Evolutionary conservation across 2,797 vertebrate genomes (phyloP).

Genomic region (Anolis apletophallus): DNA sequence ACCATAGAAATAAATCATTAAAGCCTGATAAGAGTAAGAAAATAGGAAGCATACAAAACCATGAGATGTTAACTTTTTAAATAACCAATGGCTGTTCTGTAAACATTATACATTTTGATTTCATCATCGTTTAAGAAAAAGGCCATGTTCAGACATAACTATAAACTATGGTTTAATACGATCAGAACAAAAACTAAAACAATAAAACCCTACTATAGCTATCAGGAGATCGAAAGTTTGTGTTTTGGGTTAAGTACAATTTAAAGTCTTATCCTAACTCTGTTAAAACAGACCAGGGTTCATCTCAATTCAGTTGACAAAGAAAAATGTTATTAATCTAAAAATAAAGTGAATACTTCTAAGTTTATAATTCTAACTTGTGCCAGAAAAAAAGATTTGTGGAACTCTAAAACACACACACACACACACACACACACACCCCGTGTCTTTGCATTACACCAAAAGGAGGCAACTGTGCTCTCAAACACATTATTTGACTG

Average conservation of each 20-base stretch:
- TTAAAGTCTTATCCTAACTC: not conserved
- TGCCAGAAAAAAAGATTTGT: not conserved
- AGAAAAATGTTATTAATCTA: not conserved
- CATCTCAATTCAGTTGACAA: not conserved
- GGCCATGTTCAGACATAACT: not conserved
- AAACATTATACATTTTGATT: not conserved
- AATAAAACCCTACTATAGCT: not conserved
- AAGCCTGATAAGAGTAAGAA: not conserved
- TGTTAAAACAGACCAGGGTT: not conserved
- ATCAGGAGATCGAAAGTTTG: not conserved
- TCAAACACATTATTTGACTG: not conserved
- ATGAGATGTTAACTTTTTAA: not conserved
- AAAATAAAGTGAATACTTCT: not conserved
- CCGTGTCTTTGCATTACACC: not conserved
- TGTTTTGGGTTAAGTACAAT: not conserved
- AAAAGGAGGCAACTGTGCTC: not conserved
- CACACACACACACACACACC: too few species aligned
- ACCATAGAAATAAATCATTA: not conserved
- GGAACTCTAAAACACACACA: too few species aligned
- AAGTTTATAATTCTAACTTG: not conserved
- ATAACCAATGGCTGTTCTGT: not conserved
- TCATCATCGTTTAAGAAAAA: not conserved
- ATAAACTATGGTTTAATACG: not conserved
- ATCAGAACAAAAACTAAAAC: not conserved
- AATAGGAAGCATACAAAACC: not conserved